Base-by-base conservation (phyloP, 2,888 invertebrate genomes). In the Lamellibrachia columna region DNA sequence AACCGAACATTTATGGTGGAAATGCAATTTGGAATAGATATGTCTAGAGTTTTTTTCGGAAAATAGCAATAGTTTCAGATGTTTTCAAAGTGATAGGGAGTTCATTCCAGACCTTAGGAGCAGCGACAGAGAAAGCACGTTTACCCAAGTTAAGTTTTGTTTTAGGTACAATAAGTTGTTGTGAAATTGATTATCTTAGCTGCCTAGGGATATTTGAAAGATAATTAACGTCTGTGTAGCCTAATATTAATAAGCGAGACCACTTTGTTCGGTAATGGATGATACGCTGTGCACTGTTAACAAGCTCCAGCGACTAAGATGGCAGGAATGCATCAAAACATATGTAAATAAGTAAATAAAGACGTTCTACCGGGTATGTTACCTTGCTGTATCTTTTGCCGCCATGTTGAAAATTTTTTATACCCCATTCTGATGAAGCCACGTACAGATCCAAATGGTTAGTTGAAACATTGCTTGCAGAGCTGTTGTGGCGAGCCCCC, bases 401-500 rank as follows among this genome's bases (percentile, higher is more conserved):
- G 0, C 75, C 75, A 75, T 6, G 75, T 75, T 22, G 22, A 75
- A 0, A 75, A 75, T 0, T n/a, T 3, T 3, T 3, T 55, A 2
- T 55, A 55, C 9, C 8, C 75, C n/a, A 75, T 75, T 40, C 40
- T 15, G 75, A 75, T 15, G n/a, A 75, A 0, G 58, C 7, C 75
- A 15, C 22, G 15, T 75, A 22, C 75, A 75, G 75, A 22, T 22
- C 40, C 40, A 40, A 22, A 22, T 75, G 6, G 15, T 40, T 75
- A 75, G 15, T 22, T 75, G 75, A 22, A 75, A 75, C n/a, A 75
- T 15, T 22, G 75, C n/a, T 75, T 75, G 52, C 91, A 91, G 91
- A 53, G n/a, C 53, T 91, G 15, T n/a, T 92, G 28, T 92, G 92
- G 91, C 28, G 52, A 22, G 55, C 91, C 52, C 91, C 92, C 9